Conservation (phyloP, 2,113 vertebrate genomes). For the Physeter macrocephalus region DNA sequence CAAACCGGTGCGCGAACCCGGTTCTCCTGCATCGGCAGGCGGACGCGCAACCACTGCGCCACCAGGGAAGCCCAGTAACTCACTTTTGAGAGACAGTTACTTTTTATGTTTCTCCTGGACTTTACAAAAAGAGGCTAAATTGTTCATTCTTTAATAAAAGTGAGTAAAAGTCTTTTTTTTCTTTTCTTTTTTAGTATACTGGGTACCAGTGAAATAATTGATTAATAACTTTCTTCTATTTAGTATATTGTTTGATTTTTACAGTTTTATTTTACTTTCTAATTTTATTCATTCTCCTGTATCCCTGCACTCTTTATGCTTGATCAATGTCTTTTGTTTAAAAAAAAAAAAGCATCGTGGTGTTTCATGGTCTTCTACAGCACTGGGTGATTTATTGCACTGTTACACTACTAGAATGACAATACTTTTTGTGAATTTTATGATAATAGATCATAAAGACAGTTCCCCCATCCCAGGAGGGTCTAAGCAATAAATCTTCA, state of each 20-base stretch:
- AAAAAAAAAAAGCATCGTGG: neutral
- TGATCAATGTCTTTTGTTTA: neutral
- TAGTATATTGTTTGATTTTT: neutral
- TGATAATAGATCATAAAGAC: neutral
- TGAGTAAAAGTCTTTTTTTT: neutral
- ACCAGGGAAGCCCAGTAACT: no score
- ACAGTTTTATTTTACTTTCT: neutral
- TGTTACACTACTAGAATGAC: neutral
- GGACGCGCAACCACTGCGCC: no score
- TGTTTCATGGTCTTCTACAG: neutral
- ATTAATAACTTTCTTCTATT: neutral
- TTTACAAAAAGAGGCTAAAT: neutral
- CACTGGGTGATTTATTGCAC: constrained; percentile 17
- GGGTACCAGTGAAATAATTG: neutral
- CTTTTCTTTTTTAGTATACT: neutral
- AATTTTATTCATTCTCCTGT: neutral
- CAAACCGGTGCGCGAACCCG: no score
- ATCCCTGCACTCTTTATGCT: neutral
- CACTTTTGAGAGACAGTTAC: neutral
- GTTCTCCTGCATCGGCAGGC: no score
- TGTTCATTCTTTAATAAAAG: neutral
- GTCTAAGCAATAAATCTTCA: neutral
- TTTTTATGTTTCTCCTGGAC: neutral
- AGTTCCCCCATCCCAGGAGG: neutral
- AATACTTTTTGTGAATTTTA: constrained; percentile 36